Conservation (phyloP, 2,797 vertebrate genomes). For the Serranus cabrilla region DNA sequence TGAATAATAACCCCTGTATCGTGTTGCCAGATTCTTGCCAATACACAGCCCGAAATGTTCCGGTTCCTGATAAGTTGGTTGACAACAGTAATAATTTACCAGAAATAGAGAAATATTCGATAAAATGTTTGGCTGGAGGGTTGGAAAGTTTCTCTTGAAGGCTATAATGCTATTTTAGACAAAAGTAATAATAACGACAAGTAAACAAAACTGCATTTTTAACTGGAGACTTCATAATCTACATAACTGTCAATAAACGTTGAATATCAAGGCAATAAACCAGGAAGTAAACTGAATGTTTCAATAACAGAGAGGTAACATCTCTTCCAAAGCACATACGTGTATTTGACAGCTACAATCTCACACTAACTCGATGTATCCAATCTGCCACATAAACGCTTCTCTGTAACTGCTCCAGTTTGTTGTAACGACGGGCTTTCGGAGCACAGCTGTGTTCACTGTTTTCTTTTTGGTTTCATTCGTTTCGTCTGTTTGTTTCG, state of each 20-base stretch:
- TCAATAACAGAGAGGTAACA: constrained; percentile 37
- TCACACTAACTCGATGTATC: neutral
- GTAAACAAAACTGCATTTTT: constrained; percentile 5
- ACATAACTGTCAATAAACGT: constrained; percentile 36
- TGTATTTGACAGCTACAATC: constrained; percentile 4
- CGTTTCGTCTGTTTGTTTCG: constrained; percentile 8
- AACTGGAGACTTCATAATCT: constrained; percentile 14
- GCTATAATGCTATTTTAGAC: constrained; percentile 14
- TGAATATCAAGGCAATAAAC: constrained; percentile 65
- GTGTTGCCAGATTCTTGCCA: too few relatives aligned
- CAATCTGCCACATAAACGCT: constrained; percentile 15
- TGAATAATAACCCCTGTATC: too few relatives aligned
- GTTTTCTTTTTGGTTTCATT: constrained; percentile 15
- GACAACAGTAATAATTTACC: constrained; percentile 17
- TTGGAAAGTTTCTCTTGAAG: neutral
- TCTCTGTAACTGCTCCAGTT: constrained; percentile 19
- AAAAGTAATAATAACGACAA: constrained; percentile 19
- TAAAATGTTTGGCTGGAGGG: neutral
- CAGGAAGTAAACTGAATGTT: constrained; percentile 46
- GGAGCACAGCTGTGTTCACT: constrained; percentile 23
- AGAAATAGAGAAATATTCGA: neutral
- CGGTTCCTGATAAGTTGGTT: neutral
- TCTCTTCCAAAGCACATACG: constrained; percentile 51
- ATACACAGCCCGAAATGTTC: too few relatives aligned
- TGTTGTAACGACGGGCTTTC: constrained; percentile 21